Conservation (phyloP, 2,888 invertebrate species). For the Plutella xylostella region DNA sequence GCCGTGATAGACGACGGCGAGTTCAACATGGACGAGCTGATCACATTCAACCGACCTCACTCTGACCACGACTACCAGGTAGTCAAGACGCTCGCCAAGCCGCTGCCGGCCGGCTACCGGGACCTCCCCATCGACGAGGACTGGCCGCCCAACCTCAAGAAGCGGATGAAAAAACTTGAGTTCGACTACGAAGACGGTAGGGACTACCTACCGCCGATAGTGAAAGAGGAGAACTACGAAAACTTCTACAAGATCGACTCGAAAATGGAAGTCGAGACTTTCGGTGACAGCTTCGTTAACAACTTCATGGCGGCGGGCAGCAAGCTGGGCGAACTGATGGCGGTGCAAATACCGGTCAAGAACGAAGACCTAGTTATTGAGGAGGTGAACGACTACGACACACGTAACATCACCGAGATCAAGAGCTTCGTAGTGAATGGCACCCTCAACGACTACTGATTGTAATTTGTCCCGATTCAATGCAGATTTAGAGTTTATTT, state of each 20-base stretch:
- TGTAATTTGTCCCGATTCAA: too few relatives aligned
- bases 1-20: constrained; percentile 69
- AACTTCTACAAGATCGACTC: constrained; percentile 35
- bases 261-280: constrained; percentile 35
- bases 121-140: constrained; percentile 72
- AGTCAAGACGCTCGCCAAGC: constrained; percentile 36
- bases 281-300: neutral
- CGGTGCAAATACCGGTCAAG: constrained; percentile 50
- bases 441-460: constrained; percentile 33
- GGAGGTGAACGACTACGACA: constrained; percentile 50
- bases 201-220: constrained; percentile 48
- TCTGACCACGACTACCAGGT: constrained; percentile 64
- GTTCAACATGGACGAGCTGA: constrained; percentile 72
- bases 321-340: constrained; percentile 50
- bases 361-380: constrained; percentile 52
- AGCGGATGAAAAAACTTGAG: constrained; percentile 55
- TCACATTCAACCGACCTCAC: constrained; percentile 64
- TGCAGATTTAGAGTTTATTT: neutral
- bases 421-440: constrained; percentile 54
- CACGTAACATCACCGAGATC: constrained; percentile 45
- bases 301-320: constrained; percentile 46
- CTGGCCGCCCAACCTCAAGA: constrained; percentile 68
- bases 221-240: constrained; percentile 54
- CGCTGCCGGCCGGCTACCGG: constrained; percentile 53
- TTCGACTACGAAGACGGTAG: constrained; percentile 54